Evolutionary conservation across 92 coral and sea anemone species (phyloP), one percentile per base, ranked within the genome.

Genomic region (Scolanthus callimorphus): DNA sequence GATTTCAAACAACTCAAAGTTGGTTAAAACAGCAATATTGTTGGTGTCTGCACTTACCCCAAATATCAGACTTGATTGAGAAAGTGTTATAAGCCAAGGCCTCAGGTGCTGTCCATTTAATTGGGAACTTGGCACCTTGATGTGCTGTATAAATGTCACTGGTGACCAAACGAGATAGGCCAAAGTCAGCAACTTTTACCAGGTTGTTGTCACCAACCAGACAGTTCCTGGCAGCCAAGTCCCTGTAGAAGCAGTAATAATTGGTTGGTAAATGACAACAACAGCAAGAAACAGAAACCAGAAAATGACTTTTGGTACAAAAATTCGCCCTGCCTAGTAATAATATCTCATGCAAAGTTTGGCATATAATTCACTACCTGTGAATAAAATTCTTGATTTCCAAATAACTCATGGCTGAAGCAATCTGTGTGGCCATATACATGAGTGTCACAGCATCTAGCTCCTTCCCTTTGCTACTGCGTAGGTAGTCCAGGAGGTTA

Each of bases 91-190:
- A 88, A 26, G 96, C 98, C 49, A 92, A 76, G 12, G 98, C 98
- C 70, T 91, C 97, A 0, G 97, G 98, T 27, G 98, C 96, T 6
- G 98, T 92, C 98, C 98, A 92, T 49, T 92, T 92, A 48, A 92
- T 92, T 13, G 98, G 98, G 60, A 92, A 92, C 81, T 92, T 92
- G 11, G 98, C 96, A 17, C 98, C 98, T 69, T 92, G 94, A 4
- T 90, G 91, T 0, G 98, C 98, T 22, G 98, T 92, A 76, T 92
- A 92, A 69, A 88, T 80, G 15, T 92, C 98, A 22, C 67, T 43
- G 2, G 89, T 81, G 58, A 92, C 84, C n/a, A 92, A 83, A 45
- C 98, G 68, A 51, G 98, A 92, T 50, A 92, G 62, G 53, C 98
- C 98, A 88, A 92, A 92, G 77, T 92, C 98, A 13, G 96, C 98